Evolutionary conservation across 2,797 vertebrate genomes (phyloP).

Genomic region (Cryptoblepharus egeriae): DNA sequence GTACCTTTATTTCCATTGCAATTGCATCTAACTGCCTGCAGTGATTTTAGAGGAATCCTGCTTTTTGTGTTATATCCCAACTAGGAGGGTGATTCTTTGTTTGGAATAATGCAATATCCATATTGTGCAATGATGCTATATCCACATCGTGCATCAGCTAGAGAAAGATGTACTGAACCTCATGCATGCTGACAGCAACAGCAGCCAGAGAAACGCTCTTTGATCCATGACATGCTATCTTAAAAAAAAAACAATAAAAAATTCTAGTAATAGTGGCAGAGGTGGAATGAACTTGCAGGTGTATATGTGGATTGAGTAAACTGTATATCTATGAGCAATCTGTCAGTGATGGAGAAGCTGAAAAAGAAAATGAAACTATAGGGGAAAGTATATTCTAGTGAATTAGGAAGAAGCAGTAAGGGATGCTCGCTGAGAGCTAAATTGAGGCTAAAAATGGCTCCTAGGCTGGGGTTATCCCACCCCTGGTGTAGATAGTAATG

Average conservation of each 20-base stretch:
- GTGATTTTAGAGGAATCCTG: conserved; percentile 3
- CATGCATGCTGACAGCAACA: conserved; percentile 28
- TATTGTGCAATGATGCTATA: conserved; percentile 15
- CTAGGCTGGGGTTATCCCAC: no score
- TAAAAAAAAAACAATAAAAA: not conserved
- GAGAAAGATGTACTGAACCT: conserved; percentile 25
- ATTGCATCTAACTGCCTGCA: conserved; percentile 47
- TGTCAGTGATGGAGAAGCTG: not conserved
- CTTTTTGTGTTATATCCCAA: conserved; percentile 50
- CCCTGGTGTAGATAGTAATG: no score
- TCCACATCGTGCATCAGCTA: conserved; percentile 10
- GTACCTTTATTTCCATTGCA: conserved; percentile 33
- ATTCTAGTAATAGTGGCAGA: conserved; percentile 3
- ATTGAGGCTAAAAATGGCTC: no score
- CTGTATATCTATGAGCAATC: not conserved
- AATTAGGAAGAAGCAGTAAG: not conserved
- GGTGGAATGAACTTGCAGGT: not conserved
- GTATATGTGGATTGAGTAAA: not conserved
- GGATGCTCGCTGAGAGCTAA: no score
- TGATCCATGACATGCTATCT: not conserved
- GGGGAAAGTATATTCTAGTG: no score
- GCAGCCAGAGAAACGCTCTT: not conserved
- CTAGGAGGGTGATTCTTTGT: conserved; percentile 48
- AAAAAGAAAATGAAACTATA: not conserved
- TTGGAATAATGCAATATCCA: conserved; percentile 30